phyloP scores from a whole-genome alignment of 2,888 invertebrate genomes.

The Troides helena region DNA sequence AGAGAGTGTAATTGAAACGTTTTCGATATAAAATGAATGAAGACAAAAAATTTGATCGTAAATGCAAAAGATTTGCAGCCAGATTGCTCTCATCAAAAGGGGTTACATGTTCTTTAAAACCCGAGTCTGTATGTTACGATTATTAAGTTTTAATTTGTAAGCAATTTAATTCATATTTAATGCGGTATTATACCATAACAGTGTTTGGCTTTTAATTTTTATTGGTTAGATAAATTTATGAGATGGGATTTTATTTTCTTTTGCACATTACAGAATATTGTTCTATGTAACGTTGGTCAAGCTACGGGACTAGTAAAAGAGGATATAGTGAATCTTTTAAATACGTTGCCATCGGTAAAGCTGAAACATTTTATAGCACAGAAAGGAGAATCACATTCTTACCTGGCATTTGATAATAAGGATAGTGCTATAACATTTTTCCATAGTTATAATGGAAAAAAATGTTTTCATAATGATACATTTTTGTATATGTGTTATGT shows the following conservation, averaged over 20 bases:
- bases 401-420: slow-evolving; percentile 81
- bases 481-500: slow-evolving; percentile 84
- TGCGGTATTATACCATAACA: too few relatives aligned
- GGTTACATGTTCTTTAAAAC: slow-evolving; percentile 49
- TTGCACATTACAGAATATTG: slow-evolving; percentile 81
- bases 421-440: slow-evolving; percentile 80
- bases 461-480: slow-evolving; percentile 78
- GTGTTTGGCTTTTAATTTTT: too few relatives aligned
- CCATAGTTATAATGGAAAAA: slow-evolving; percentile 80
- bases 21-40: slow-evolving; percentile 46
- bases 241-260: too few relatives aligned
- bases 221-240: too few relatives aligned
- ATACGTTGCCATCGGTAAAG: slow-evolving; percentile 75
- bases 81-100: slow-evolving; percentile 59
- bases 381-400: slow-evolving; percentile 90
- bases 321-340: slow-evolving; percentile 79
- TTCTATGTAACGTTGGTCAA: slow-evolving; percentile 93
- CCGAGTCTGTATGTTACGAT: slow-evolving; percentile 51
- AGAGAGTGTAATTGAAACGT: background rate
- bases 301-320: slow-evolving; percentile 88
- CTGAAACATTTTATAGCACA: slow-evolving; percentile 84
- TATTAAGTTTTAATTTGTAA: too few relatives aligned
- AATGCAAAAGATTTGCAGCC: slow-evolving; percentile 63
- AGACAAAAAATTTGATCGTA: slow-evolving; percentile 57
- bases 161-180: too few relatives aligned